phyloP scores from a whole-genome alignment of 1,140 invertebrate species.

The Heliothis virescens region DNA sequence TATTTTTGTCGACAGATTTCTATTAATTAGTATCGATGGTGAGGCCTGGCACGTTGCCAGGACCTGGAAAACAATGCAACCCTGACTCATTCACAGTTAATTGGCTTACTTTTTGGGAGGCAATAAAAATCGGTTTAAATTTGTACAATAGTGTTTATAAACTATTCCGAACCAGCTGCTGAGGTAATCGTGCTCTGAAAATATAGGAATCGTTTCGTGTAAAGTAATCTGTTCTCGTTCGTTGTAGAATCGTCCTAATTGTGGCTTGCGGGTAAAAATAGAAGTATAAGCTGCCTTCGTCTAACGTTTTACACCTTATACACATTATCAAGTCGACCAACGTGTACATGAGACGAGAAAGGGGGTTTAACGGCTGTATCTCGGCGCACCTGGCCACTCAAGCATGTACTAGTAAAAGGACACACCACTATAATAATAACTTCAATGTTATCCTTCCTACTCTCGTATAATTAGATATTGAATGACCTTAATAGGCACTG shows the following conservation, averaged over 20 bases:
- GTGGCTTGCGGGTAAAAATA: slow-evolving; percentile 25
- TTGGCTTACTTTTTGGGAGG: slow-evolving; percentile 69
- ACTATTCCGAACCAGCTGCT: slow-evolving; percentile 50
- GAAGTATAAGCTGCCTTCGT: slow-evolving; percentile 10
- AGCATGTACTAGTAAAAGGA: slow-evolving; percentile 12
- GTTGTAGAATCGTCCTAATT: slow-evolving; percentile 18
- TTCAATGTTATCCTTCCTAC: background rate
- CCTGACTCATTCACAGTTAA: slow-evolving; percentile 70
- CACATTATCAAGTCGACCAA: slow-evolving; percentile 29
- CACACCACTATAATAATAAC: slow-evolving; percentile 5
- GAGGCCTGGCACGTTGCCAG: slow-evolving; percentile 64
- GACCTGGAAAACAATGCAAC: slow-evolving; percentile 65
- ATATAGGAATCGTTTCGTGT: slow-evolving; percentile 33
- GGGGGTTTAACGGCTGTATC: slow-evolving; percentile 10
- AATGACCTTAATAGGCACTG: background rate
- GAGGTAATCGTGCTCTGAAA: slow-evolving; percentile 39
- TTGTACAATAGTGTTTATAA: slow-evolving; percentile 57
- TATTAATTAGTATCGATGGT: slow-evolving; percentile 61
- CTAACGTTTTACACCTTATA: slow-evolving; percentile 6
- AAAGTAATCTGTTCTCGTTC: slow-evolving; percentile 18
- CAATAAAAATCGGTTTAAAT: slow-evolving; percentile 70
- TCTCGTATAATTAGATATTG: background rate
- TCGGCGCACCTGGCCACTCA: slow-evolving; percentile 12
- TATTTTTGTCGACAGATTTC: slow-evolving; percentile 43
- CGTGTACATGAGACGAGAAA: slow-evolving; percentile 12